Percentiles rank a stretch among this genome's conserved stretches.
These are phyloP conservation scores for Netelia fuscicornis DNA, from an alignment of 2,888 invertebrate species.

Conservation along the genomic window DNA sequence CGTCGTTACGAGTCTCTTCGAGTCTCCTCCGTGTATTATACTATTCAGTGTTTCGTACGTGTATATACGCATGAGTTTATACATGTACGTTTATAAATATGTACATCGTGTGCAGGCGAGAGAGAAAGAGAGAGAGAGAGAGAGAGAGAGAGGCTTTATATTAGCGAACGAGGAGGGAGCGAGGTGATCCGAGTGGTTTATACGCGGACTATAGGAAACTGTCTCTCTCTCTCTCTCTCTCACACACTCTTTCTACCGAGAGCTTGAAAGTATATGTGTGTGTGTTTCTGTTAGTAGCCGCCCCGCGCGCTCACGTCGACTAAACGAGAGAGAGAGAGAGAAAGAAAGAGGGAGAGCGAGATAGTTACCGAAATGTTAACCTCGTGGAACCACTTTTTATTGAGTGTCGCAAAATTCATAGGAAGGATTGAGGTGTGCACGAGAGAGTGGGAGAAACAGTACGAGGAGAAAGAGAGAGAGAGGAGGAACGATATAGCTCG, in stretches of 20 bases:
- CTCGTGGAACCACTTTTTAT: conserved; percentile 88
- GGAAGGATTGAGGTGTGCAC: conserved; percentile 83
- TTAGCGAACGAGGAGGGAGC: conserved; percentile 49
- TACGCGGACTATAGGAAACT: conserved; percentile 36
- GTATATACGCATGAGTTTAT: not conserved
- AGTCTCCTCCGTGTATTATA: conserved; percentile 6
- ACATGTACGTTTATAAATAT: not conserved
- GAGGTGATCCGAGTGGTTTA: conserved; percentile 23
- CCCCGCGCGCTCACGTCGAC: not conserved
- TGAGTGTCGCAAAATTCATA: conserved; percentile 88
- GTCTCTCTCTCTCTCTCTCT: conserved; percentile 37
- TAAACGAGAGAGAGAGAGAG: conserved; percentile 63
- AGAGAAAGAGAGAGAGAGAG: too few species aligned
- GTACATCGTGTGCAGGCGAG: not conserved
- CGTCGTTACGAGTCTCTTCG: conserved; percentile 21
- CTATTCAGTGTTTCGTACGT: not conserved
- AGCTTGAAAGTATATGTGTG: conserved; percentile 36
- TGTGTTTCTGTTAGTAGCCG: conserved; percentile 57
- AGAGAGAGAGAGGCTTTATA: conserved; percentile 34
- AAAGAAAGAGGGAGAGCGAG: conserved; percentile 76
- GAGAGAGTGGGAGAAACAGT: conserved; percentile 74
- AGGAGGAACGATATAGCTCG: conserved; percentile 73
- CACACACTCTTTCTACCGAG: conserved; percentile 48
- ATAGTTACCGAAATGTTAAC: conserved; percentile 86
- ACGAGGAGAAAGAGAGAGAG: conserved; percentile 67